Conservation (phyloP, 2,113 vertebrate genomes). For the Serinus canaria region DNA sequence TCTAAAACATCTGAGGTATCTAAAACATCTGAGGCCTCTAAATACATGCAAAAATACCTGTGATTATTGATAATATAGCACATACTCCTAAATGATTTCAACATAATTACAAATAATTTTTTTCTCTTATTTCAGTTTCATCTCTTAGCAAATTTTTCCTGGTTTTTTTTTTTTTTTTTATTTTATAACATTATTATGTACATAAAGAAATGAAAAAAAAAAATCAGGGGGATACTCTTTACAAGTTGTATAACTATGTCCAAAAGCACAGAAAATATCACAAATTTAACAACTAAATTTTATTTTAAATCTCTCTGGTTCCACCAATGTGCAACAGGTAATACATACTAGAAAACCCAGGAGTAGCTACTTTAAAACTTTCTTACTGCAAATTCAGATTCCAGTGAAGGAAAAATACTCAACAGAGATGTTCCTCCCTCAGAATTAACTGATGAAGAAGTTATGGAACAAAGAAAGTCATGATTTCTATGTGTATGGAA, state of each 20-base stretch:
- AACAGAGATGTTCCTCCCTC: not conserved
- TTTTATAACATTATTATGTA: fast-evolving
- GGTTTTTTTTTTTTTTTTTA: fast-evolving
- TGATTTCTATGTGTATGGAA: not conserved
- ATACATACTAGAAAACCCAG: not conserved
- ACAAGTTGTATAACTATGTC: not conserved
- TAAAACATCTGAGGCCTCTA: not conserved
- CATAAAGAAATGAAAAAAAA: not conserved
- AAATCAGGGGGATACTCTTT: not conserved
- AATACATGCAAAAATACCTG: not conserved
- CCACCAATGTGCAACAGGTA: not conserved
- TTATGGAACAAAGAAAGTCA: not conserved
- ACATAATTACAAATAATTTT: not conserved
- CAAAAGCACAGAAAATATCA: not conserved
- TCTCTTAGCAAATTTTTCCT: not conserved
- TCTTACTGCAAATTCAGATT: not conserved
- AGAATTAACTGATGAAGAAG: not conserved
- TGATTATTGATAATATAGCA: not conserved
- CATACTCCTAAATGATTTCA: not conserved
- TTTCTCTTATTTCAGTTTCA: not conserved
- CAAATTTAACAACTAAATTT: not conserved
- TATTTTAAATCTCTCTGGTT: not conserved
- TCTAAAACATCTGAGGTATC: not conserved
- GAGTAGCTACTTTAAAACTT: not conserved
- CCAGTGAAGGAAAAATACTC: not conserved